phyloP scores from a whole-genome alignment of 2,888 invertebrate genomes.

The Eilema griseolum region DNA sequence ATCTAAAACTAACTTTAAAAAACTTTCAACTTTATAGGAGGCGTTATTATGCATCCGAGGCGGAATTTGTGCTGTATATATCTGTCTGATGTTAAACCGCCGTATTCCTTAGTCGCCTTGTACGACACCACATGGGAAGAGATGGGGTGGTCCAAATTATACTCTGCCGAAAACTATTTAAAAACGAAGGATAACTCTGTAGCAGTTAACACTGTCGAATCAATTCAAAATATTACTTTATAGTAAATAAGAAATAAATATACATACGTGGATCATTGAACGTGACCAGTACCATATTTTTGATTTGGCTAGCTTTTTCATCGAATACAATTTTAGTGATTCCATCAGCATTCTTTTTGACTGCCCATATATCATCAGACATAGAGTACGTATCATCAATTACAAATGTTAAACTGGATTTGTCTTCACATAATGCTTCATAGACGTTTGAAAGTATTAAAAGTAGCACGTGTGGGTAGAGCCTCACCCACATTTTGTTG shows the following conservation, averaged over 20 bases:
- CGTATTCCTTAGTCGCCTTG: too few species aligned
- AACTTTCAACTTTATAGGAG: too few species aligned
- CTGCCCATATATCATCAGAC: slow-evolving; percentile 47
- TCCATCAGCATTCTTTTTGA: slow-evolving; percentile 39
- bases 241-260: background rate
- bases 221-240: background rate
- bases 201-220: background rate
- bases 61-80: too few species aligned
- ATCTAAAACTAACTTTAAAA: too few species aligned
- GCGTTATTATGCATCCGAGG: too few species aligned
- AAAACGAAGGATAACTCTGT: too few species aligned
- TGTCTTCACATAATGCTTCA: slow-evolving; percentile 40
- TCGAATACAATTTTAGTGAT: slow-evolving; percentile 51
- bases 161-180: too few species aligned
- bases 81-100: too few species aligned
- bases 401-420: slow-evolving; percentile 52
- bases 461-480: slow-evolving; percentile 20
- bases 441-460: slow-evolving; percentile 27
- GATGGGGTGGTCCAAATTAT: too few species aligned
- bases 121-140: too few species aligned
- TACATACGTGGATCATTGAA: slow-evolving; percentile 61
- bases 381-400: slow-evolving; percentile 60
- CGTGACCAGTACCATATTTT: slow-evolving; percentile 59
- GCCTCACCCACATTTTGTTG: slow-evolving; percentile 25
- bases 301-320: slow-evolving; percentile 49